Base-by-base conservation (phyloP, 1,140 invertebrate species). In the Cotesia vestalis region DNA sequence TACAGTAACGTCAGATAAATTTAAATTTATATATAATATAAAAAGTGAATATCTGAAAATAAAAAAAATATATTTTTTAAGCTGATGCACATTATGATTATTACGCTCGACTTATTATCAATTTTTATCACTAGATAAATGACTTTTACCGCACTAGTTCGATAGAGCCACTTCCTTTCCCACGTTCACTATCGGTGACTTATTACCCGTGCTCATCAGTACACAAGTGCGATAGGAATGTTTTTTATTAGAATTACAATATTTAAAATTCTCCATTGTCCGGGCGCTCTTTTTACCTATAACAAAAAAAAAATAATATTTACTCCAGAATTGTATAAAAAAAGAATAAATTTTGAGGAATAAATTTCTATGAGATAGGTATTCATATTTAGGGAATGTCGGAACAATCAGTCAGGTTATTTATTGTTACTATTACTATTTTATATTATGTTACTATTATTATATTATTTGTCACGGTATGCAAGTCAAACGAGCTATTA, bases 401-500 rank as follows among this genome's bases (percentile, higher is more conserved):
- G 4, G 11, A 11, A 46, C 40, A 46, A 46, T 46, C 40, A 46
- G 73, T 71, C 68, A 40, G 17, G 35, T 52, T 60, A 46, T 46
- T 46, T 46, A 46, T 46, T 46, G 40, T 27, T 27, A 27, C 27
- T 27, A 27, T 27, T 27, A 27, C 27, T 27, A 2, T 27, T 27
- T 27, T 27, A 27, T 27, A 27, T 27, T 27, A 27, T 27, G 27
- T 27, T 27, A 27, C 40, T 8, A 46, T 46, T 46, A 46, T 46
- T 40, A 46, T 46, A 5, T 78, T 77, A 80, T 84, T 83, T 81
- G 80, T 83, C 78, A 71, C 40, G 27, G 73, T 77, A 83, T 86
- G 83, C 80, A 86, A 86, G 82, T 85, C 82, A 85, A 85, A 85
- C 80, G 78, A 83, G 73, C 72, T 79, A 86, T 86, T 86, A 86